phyloP scores from a whole-genome alignment of 2,113 vertebrate genomes.

The Neolamprologus sp. region DNA sequence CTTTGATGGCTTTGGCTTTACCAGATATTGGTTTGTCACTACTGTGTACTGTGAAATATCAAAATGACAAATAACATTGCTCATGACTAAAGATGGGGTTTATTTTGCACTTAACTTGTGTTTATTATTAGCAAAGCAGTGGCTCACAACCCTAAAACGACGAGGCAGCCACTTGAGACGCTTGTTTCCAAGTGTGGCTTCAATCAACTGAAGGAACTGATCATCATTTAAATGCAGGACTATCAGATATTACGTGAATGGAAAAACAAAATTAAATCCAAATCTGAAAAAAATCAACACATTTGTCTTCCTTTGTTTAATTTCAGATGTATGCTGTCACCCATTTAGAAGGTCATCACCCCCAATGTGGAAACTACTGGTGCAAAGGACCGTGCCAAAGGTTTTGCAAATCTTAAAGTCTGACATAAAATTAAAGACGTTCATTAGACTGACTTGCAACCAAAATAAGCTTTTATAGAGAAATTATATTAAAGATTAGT shows the following conservation, averaged over 20 bases:
- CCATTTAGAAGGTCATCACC: not conserved
- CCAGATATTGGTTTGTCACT: slow-evolving; percentile 23
- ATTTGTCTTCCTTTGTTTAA: not conserved
- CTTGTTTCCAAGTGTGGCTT: not conserved
- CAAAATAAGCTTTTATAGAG: not conserved
- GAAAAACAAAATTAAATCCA: not conserved
- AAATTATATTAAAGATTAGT: not conserved
- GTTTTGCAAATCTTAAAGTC: not conserved
- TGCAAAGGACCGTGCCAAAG: not conserved
- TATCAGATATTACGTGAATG: not conserved
- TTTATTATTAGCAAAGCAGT: not conserved
- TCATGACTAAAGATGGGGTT: not conserved
- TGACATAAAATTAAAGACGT: not conserved
- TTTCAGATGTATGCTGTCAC: not conserved
- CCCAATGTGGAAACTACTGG: not conserved
- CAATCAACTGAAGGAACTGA: not conserved
- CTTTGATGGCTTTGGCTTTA: slow-evolving; percentile 27
- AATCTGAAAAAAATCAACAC: not conserved
- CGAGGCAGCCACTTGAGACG: not conserved
- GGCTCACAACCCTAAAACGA: not conserved
- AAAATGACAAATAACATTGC: not conserved
- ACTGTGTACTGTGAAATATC: slow-evolving; percentile 19
- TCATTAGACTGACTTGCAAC: not conserved
- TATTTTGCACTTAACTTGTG: not conserved
- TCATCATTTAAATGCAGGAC: not conserved